Evolutionary conservation across 2,797 vertebrate species (phyloP).

Genomic region (Pelobates cultripes): DNA sequence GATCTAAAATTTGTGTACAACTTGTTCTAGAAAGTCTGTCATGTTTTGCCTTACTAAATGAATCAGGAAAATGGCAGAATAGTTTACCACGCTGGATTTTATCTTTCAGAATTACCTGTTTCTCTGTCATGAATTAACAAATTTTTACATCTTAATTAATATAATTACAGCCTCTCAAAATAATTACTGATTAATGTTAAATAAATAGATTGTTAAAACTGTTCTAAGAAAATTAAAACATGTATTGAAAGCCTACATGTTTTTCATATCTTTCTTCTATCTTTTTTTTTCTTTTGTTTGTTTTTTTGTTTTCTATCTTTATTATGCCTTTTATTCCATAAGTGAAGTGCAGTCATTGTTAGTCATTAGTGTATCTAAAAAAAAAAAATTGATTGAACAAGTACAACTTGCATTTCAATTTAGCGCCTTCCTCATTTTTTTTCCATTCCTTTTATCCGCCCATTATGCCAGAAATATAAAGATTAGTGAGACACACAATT

Average conservation of each 20-base stretch:
- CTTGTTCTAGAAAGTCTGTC: too few species aligned
- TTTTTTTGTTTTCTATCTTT: background rate
- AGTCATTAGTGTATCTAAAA: background rate
- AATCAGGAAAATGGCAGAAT: too few species aligned
- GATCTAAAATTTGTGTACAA: too few species aligned
- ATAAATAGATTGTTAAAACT: too few species aligned
- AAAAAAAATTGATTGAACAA: background rate
- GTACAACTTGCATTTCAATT: background rate
- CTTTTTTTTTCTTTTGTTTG: background rate
- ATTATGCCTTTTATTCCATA: background rate
- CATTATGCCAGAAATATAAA: background rate
- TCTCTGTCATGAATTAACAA: too few species aligned
- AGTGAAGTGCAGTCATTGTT: background rate
- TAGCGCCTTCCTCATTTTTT: background rate
- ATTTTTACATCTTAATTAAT: too few species aligned
- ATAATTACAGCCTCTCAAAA: too few species aligned
- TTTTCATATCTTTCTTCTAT: background rate
- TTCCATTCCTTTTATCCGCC: background rate
- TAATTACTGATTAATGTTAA: too few species aligned
- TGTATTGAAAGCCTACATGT: background rate
- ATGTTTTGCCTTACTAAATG: too few species aligned
- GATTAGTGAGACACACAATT: slow-evolving; percentile 5
- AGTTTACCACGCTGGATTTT: too few species aligned
- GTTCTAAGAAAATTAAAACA: too few species aligned
- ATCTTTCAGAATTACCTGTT: too few species aligned